Evolutionary conservation across 2,888 invertebrate species (phyloP), one percentile per base, ranked within the genome.

Genomic region (Bursaphelenchus okinawaensis): DNA sequence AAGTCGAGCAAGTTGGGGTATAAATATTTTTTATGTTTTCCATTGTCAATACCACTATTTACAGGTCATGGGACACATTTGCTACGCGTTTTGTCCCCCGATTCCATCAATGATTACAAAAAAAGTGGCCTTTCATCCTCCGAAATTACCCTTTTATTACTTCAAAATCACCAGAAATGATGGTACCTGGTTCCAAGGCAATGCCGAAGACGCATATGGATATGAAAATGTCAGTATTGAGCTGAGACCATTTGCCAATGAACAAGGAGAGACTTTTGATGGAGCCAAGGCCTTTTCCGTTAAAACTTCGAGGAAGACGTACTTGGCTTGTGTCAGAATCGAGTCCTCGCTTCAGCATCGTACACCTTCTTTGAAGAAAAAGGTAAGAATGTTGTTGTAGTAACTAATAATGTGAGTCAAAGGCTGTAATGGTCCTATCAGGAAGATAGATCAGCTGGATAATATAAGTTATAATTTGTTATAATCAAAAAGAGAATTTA

Each of bases 81-180:
- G 76, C 66, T 71, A 72, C 65, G 63, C 75, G 23, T 55, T 68
- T 20, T 78, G 78, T 58, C 78, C 77, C 7, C 78, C 78, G 23
- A 65, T 77, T 23, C 78, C 78, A 7, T 69, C 68, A 12, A 40
- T 63, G n/a, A 68, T 78, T 62, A 68, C 73, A 12, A 63, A 75
- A 9, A 78, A 78, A 56, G 26, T 77, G n/a, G 77, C 78, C 26
- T 78, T 77, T 64, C 76, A 76, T 62, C 77, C 78, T 16, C 77
- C 76, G 7, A 65, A 50, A 29, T 28, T 56, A 19, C 40, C 40
- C n/a, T 40, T 40, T 40, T 40, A 40, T n/a, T 40, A 16, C n/a
- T 40, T 40, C 40, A 12, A n/a, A 4, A 65, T 63, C 19, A n/a
- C 22, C 26, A 66, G 26, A 29, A 20, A 55, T 4, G 29, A 52